Evolutionary conservation across 2,888 invertebrate species (phyloP), one percentile per base, ranked within the genome.

Genomic region (Mystacides longicornis): DNA sequence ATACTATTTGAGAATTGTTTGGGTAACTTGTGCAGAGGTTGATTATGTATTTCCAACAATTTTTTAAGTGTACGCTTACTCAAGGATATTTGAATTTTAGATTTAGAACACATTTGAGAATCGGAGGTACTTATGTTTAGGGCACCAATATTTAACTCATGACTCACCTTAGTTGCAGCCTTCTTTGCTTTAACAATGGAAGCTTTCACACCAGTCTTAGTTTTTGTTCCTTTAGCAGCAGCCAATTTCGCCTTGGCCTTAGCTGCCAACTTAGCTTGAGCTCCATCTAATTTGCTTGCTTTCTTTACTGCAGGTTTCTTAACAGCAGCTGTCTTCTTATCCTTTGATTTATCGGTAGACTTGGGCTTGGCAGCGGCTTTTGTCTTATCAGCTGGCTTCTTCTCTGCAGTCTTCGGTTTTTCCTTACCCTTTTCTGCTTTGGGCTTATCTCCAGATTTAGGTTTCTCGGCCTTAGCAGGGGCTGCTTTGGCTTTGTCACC

Each of bases 111-210:
- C n/a, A n/a, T n/a, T n/a, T n/a, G n/a, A n/a, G n/a, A n/a, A n/a
- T n/a, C n/a, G n/a, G n/a, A n/a, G n/a, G n/a, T n/a, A n/a, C n/a
- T n/a, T n/a, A n/a, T n/a, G n/a, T n/a, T n/a, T n/a, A n/a, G 16
- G 14, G 37, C 4, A 37, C 16, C 37, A 37, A 4, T 37, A 11
- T 27, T 27, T 14, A 7, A 3, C 16, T 37, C 3, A 7, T 19
- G 11, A 61, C 67, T 70, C 68, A 90, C 92, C 85, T 92, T 93
- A 65, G 85, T 87, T 71, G 90, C 92, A 18, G 87, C 84, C 71
- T 88, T 90, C 63, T 89, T 81, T 55, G 94, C 94, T 68, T 89
- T 91, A 51, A 83, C 78, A 60, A 89, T 80, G 23, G 79, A 72
- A 51, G 80, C 73, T 62, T 79, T 74, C 50, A 80, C 72, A 62